Base-by-base conservation (phyloP, 2,888 invertebrate species). In the Pharmacophagus antenor region DNA sequence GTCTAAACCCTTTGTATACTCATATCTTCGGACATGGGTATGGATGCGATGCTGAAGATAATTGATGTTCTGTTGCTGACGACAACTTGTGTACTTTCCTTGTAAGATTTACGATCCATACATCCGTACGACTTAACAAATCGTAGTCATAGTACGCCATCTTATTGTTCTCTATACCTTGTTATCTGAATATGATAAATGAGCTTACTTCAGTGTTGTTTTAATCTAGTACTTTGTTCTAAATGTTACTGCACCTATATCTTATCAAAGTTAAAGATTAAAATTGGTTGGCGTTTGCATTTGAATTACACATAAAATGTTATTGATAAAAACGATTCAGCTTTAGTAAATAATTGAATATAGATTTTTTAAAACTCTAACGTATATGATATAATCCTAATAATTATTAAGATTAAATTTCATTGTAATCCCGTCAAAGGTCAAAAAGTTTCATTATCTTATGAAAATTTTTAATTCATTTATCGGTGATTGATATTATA, bases 401-500 rank as follows among this genome's bases (percentile, higher is more conserved):
- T 4, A 37, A 37, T 5, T 3, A 37, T 5, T n/a, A 37, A 37
- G 37, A 15, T 37, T n/a, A 37, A 37, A 37, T 37, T 15, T 15
- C 15, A 4, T 37, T 37, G 37, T 37, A n/a, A 44, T 12, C 10
- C 5, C 48, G 25, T 58, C 37, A 37, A 23, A 46, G 8, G 37
- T 54, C 27, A 23, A 44, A 27, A 46, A 55, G 44, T 55, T 52
- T 52, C 37, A 48, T 60, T 53, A 53, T 53, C 41, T 51, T 49
- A 61, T 73, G 73, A 70, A 71, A 74, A 75, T 73, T 71, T 17
- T 44, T 17, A 44, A 57, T 21, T 31, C 18, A 44, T 20, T 51
- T 52, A 58, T 44, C 31, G 51, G 46, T 70, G 66, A 63, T 62
- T 77, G 73, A 77, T 82, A 82, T 79, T 75, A 77, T 72, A 74